These are phyloP conservation scores for Phrynocephalus forsythii DNA, from an alignment of 2,797 vertebrate genomes.

Conservation along the genomic window DNA sequence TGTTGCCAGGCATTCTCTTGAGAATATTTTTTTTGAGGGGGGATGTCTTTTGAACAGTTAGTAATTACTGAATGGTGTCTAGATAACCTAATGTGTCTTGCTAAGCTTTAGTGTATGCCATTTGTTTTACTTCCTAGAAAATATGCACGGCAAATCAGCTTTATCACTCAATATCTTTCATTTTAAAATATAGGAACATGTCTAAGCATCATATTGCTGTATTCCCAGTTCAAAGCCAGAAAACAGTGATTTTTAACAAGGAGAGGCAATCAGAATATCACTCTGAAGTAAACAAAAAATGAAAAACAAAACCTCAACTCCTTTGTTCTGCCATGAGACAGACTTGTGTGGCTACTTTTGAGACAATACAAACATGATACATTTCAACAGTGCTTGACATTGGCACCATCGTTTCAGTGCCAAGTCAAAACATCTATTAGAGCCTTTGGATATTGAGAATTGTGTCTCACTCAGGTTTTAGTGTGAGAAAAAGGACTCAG, in stretches of 20 bases:
- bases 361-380: too few species aligned
- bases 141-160: not conserved
- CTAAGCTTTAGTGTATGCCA: conserved; percentile 12
- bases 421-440: too few species aligned
- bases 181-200: not conserved
- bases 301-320: too few species aligned
- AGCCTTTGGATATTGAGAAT: too few species aligned
- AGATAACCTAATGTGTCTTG: not conserved
- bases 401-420: too few species aligned
- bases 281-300: too few species aligned
- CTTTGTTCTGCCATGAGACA: too few species aligned
- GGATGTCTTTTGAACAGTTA: conserved; percentile 3
- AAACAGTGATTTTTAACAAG: not conserved
- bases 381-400: too few species aligned
- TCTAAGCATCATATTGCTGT: not conserved
- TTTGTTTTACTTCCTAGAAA: not conserved
- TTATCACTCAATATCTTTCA: not conserved
- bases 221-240: not conserved
- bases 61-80: not conserved
- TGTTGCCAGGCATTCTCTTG: conserved; percentile 55
- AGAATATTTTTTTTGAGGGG: conserved; percentile 9
- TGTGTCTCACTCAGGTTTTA: too few species aligned
- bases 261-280: too few species aligned
- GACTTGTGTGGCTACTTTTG: too few species aligned
- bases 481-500: too few species aligned